Percentiles rank a stretch among this genome's conserved stretches.
Conservation (phyloP, 2,888 invertebrate species). For the Plebejus melissa region DNA sequence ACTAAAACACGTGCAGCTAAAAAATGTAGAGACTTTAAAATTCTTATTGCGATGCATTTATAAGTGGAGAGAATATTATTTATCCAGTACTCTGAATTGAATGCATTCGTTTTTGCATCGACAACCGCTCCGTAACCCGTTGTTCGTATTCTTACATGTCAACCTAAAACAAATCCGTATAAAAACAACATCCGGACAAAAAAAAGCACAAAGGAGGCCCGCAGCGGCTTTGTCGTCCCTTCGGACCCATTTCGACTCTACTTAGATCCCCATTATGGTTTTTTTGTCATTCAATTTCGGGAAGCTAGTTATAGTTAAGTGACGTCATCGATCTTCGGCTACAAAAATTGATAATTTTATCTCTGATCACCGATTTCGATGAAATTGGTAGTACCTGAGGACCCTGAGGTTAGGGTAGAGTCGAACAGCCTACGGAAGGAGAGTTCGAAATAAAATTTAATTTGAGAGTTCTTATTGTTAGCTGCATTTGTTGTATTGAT, state of each 20-base stretch:
- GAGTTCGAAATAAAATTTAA: neutral
- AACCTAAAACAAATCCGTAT: conserved; percentile 6
- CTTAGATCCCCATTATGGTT: conserved; percentile 14
- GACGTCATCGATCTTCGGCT: conserved; percentile 15
- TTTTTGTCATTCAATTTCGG: conserved; percentile 25
- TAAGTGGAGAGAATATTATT: neutral
- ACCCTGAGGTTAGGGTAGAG: neutral
- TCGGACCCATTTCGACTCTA: conserved; percentile 17
- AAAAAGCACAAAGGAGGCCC: conserved; percentile 10
- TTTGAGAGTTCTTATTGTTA: neutral
- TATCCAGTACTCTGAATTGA: neutral
- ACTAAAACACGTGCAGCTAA: neutral
- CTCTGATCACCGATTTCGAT: conserved; percentile 10
- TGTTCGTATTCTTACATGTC: conserved; percentile 3
- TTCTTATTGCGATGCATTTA: neutral
- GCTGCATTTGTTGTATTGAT: neutral
- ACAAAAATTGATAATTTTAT: conserved; percentile 3
- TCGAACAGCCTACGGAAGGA: neutral
- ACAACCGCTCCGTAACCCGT: conserved; percentile 15
- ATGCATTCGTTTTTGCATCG: conserved; percentile 5
- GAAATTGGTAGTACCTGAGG: conserved; percentile 3
- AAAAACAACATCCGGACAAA: conserved; percentile 20
- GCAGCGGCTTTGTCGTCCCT: conserved; percentile 6
- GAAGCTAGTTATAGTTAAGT: conserved; percentile 11
- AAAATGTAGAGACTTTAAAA: conserved; percentile 1